phyloP scores from a whole-genome alignment of 2,113 vertebrate genomes.

The Oxygymnocypris stewartii region DNA sequence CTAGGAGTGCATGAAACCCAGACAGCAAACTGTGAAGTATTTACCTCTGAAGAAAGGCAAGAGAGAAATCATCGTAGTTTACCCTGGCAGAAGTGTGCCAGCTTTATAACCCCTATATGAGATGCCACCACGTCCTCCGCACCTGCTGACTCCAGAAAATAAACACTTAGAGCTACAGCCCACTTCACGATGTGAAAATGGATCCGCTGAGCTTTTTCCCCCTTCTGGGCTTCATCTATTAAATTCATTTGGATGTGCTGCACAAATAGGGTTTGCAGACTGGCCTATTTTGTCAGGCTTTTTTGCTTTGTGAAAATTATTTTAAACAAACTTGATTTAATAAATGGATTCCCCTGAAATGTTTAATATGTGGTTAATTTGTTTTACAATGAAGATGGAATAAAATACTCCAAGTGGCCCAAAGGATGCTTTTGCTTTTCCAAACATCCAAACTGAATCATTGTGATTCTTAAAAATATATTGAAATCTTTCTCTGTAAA shows the following conservation, averaged over 20 bases:
- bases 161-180: constrained; percentile 30
- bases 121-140: constrained; percentile 20
- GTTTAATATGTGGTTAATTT: not conserved
- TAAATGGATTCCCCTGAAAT: not conserved
- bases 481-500: not conserved
- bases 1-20: constrained; percentile 59
- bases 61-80: constrained; percentile 67
- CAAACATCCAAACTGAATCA: not conserved
- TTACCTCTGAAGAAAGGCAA: constrained; percentile 59
- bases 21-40: constrained; percentile 65
- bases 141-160: constrained; percentile 34
- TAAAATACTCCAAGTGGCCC: not conserved
- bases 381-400: not conserved
- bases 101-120: constrained; percentile 46
- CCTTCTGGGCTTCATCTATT: constrained; percentile 7
- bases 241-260: not conserved
- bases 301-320: not conserved
- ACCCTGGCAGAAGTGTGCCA: constrained; percentile 63
- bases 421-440: not conserved
- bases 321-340: not conserved
- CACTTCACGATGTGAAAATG: constrained; percentile 14
- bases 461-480: not conserved
- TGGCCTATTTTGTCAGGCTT: constrained; percentile 20
- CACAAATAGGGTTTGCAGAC: not conserved
- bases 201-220: not conserved